Evolutionary conservation across 2,888 invertebrate genomes (phyloP).

Genomic region (Drosophila nr. fundita): DNA sequence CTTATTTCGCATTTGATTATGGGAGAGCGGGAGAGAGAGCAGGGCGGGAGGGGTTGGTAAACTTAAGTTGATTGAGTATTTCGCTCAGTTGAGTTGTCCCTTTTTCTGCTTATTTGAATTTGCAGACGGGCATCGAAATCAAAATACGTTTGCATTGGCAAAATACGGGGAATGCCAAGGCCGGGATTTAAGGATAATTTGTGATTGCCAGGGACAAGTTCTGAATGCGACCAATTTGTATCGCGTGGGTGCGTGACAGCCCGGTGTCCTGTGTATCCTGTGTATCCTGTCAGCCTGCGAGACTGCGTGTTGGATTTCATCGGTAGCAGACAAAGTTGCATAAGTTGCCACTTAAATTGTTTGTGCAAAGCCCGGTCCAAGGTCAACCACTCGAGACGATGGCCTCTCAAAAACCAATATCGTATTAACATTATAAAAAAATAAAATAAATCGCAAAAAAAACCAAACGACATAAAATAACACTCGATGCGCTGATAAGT

Average conservation of each 20-base stretch:
- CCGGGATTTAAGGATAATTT: slow-evolving; percentile 58
- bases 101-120: slow-evolving; percentile 63
- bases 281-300: background rate
- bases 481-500: slow-evolving; percentile 37
- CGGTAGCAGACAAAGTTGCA: slow-evolving; percentile 60
- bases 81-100: slow-evolving; percentile 40
- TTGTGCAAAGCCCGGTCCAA: slow-evolving; percentile 42
- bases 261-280: background rate
- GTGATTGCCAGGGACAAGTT: slow-evolving; percentile 44
- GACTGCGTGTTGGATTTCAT: slow-evolving; percentile 33
- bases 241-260: slow-evolving; percentile 25
- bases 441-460: background rate
- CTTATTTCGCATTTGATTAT: slow-evolving; percentile 66
- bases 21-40: slow-evolving; percentile 1
- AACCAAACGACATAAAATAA: slow-evolving; percentile 29
- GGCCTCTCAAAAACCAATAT: slow-evolving; percentile 58
- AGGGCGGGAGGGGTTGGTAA: background rate
- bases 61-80: slow-evolving; percentile 68
- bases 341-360: slow-evolving; percentile 62
- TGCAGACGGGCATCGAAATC: slow-evolving; percentile 45
- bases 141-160: slow-evolving; percentile 38
- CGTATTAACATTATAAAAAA: slow-evolving; percentile 18
- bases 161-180: slow-evolving; percentile 16
- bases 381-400: slow-evolving; percentile 51
- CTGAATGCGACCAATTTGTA: slow-evolving; percentile 54